Evolutionary conservation across 2,888 invertebrate species (phyloP).

Genomic region (Drosophila kanekoi): DNA sequence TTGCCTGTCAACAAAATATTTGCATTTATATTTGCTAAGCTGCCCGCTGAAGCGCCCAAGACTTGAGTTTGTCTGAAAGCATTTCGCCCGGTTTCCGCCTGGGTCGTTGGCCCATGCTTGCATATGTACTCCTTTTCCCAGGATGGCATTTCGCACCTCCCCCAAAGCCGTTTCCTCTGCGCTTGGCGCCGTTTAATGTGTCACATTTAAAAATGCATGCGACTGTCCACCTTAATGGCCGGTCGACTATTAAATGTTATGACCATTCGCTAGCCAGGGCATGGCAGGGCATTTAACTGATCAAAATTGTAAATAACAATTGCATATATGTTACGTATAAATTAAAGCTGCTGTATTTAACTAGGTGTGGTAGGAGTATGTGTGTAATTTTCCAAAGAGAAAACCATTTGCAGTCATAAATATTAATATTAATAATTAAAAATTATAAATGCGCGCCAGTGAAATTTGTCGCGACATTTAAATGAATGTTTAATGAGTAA

Average conservation of each 20-base stretch:
- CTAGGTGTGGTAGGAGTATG: conserved; percentile 19
- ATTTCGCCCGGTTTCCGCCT: conserved; percentile 11
- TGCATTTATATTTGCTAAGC: conserved; percentile 63
- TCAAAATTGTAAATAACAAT: conserved; percentile 73
- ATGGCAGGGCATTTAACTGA: conserved; percentile 55
- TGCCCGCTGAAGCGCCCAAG: conserved; percentile 32
- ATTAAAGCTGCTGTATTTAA: conserved; percentile 55
- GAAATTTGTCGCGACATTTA: conserved; percentile 79
- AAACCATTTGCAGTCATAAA: conserved; percentile 45
- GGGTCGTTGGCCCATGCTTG: conserved; percentile 47
- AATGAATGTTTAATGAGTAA: conserved; percentile 78
- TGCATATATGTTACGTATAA: conserved; percentile 47
- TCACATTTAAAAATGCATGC: conserved; percentile 72
- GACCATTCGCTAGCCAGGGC: conserved; percentile 30
- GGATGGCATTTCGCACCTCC: conserved; percentile 5
- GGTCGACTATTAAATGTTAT: conserved; percentile 58
- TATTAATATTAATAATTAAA: conserved; percentile 69
- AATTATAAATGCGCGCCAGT: conserved; percentile 60
- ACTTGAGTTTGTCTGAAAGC: conserved; percentile 25
- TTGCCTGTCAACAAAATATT: conserved; percentile 71
- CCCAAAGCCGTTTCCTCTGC: conserved; percentile 2
- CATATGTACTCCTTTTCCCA: conserved; percentile 25
- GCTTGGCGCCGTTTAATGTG: conserved; percentile 50
- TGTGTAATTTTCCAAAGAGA: conserved; percentile 15
- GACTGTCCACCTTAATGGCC: conserved; percentile 54